Evolutionary conservation across 2,797 vertebrate genomes (phyloP), one percentile per base, ranked within the genome.

Genomic region (Carduelis carduelis): DNA sequence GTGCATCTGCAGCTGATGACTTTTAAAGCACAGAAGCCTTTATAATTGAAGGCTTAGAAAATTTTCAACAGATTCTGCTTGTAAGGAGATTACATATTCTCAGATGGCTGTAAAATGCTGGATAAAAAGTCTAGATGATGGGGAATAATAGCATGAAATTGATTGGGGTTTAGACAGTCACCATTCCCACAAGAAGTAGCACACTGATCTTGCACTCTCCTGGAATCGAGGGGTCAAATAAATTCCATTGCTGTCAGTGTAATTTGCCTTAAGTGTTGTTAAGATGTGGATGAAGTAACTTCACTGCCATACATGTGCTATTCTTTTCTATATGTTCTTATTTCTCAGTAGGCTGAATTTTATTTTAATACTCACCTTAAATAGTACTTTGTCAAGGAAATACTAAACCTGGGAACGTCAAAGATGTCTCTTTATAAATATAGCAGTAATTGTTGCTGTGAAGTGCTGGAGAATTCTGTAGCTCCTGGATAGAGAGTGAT

Each of bases 21-120:
- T 93, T 93, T 76, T 16, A 53, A 64, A 92, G 75, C 60, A 85
- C 52, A 87, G 83, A 89, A 92, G 68, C 46, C 37, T 91, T 89
- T 89, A 57, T 94, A 94, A 95, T 89, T 89, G 76, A 81, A 78
- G 84, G 75, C 93, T 91, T 94, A 86, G 94, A 89, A 89, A 92
- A n/a, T 71, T 89, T 83, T 83, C 82, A 93, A 18, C 60, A 69
- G 34, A 85, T 92, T 84, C 64, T 95, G 68, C 68, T 84, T 37
- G 83, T 93, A 81, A 95, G 83, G 83, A 94, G 85, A 88, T 95
- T 81, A 71, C n/a, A 32, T 74, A 86, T 75, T 91, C 88, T 93
- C 74, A 72, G 71, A 87, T 68, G 64, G 49, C 60, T 92, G 35
- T 87, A 80, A 95, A 93, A 80, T 80, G 41, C 68, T 49, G 87